Conservation (phyloP, 1,140 invertebrate species). For the Saccostrea echinata region DNA sequence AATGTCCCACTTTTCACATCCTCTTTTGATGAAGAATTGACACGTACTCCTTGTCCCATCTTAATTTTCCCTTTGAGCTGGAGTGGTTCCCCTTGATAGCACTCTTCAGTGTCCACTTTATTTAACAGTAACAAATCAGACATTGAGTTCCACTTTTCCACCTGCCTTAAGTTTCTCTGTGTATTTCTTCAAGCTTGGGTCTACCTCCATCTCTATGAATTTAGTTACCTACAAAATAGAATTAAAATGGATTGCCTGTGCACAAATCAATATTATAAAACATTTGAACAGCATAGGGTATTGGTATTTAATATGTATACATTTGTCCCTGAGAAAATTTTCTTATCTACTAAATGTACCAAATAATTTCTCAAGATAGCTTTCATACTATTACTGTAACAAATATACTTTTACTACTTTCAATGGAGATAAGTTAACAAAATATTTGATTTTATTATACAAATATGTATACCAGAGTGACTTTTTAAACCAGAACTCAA, state of each 20-base stretch:
- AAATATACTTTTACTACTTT: background rate
- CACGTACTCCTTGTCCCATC: too few species aligned
- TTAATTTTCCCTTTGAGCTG: background rate
- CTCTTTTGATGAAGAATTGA: too few species aligned
- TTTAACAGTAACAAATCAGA: background rate
- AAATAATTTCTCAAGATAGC: background rate
- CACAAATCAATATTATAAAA: background rate
- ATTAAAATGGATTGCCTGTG: background rate
- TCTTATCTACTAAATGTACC: background rate
- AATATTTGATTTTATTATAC: too few species aligned
- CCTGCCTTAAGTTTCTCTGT: slow-evolving; percentile 64
- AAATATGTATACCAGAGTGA: too few species aligned
- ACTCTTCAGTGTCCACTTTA: background rate
- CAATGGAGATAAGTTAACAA: too few species aligned
- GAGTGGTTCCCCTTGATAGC: background rate
- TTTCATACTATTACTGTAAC: too few species aligned
- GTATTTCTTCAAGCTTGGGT: slow-evolving; percentile 88
- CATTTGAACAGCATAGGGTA: background rate
- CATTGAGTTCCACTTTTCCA: slow-evolving; percentile 46
- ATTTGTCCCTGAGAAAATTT: background rate
- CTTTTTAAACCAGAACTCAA: too few species aligned
- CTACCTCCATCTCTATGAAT: slow-evolving; percentile 80
- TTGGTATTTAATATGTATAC: background rate
- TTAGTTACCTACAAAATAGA: slow-evolving; percentile 66
- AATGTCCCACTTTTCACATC: too few species aligned